Evolutionary conservation across 2,888 invertebrate genomes (phyloP), one percentile per base, ranked within the genome.

Genomic region (Netelia inedita): DNA sequence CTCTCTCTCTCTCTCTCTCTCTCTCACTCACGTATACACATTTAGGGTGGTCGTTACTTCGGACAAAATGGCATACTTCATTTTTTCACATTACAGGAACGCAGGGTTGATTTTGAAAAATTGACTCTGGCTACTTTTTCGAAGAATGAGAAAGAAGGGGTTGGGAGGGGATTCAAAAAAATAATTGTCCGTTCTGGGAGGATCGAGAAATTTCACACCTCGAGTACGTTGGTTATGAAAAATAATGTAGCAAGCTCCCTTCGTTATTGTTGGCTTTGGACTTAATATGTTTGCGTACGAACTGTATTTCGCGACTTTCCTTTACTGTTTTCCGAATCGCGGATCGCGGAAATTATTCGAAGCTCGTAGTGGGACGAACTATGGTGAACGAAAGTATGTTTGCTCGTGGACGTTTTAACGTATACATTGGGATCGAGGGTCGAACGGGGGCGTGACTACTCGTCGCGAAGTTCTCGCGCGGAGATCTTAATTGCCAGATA

Each of bases 401-500:
- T 86, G 80, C 85, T 68, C 65, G 65, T 11, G 41, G 80, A 81
- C 72, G 68, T 79, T 82, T 87, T 82, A 85, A 83, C 85, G 84
- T 82, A 85, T 75, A 79, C 72, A 53, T 43, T 21, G 50, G 79
- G 23, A 41, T 43, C 35, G 46, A 35, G 19, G 35, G 43, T n/a
- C 55, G 8, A 21, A 59, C 19, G 65, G 72, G 75, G 68, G 72
- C 73, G 80, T 80, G 80, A 76, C 73, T 81, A 63, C 66, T 76
- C 41, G 76, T 80, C 79, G 79, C 75, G 83, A 59, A 63, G 61
- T 72, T 79, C 74, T 74, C 82, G 66, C 73, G 16, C 55, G 59
- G 82, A 90, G 92, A 92, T 92, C 91, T 89, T 92, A 92, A 92
- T 92, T 92, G 82, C 90, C 88, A 87, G 92, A 92, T 92, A 92